phyloP scores from a whole-genome alignment of 2,888 invertebrate species.

The Drosophila picticornis region DNA sequence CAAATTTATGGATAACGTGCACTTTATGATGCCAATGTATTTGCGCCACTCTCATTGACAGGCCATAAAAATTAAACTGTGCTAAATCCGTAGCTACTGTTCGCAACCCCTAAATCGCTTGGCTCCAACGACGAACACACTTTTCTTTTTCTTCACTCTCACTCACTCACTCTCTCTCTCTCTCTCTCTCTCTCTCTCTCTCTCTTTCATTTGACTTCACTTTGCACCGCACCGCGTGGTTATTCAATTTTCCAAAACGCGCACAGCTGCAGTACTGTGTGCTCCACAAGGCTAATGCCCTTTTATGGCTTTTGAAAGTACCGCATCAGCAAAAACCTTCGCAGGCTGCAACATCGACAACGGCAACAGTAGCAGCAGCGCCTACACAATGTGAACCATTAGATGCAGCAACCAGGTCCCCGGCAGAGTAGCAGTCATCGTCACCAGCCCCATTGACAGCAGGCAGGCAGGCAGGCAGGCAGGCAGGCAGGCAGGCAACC shows the following conservation, averaged over 20 bases:
- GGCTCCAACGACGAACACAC: constrained; percentile 44
- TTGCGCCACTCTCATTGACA: constrained; percentile 50
- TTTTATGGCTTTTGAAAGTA: constrained; percentile 76
- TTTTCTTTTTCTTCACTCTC: constrained; percentile 16
- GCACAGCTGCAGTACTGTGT: constrained; percentile 51
- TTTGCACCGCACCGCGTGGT: constrained; percentile 34
- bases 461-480: constrained; percentile 8
- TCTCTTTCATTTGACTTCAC: constrained; percentile 8
- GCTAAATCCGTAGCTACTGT: constrained; percentile 42
- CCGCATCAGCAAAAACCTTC: constrained; percentile 64
- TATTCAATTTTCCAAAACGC: constrained; percentile 73
- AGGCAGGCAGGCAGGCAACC: background rate
- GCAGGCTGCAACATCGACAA: constrained; percentile 33
- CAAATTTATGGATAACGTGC: constrained; percentile 27
- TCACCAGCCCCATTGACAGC: constrained; percentile 3
- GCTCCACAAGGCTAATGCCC: constrained; percentile 74
- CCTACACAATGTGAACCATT: constrained; percentile 55
- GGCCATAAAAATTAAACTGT: constrained; percentile 61
- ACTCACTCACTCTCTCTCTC: constrained; percentile 2
- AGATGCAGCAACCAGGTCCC: constrained; percentile 50
- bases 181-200: background rate
- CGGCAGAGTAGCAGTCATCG: constrained; percentile 7
- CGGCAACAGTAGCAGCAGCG: constrained; percentile 8
- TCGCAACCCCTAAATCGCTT: constrained; percentile 70
- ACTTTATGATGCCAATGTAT: constrained; percentile 36